Conservation (phyloP, 2,888 invertebrate species). For the Chaitophorus viminalis region DNA sequence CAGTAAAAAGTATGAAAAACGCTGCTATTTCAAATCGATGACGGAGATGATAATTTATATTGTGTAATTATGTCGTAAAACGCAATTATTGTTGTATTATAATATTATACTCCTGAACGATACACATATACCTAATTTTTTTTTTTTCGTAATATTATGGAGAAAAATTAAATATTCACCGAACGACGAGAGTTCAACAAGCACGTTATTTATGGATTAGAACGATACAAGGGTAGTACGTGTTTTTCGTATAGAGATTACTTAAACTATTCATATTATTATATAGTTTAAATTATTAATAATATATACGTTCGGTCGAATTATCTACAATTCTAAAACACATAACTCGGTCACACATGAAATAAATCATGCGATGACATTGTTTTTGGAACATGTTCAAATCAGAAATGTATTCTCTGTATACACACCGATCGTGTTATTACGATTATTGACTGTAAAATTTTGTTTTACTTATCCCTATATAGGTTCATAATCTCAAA, state of each 20-base stretch:
- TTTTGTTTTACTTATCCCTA: background rate
- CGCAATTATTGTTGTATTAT: background rate
- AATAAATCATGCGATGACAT: background rate
- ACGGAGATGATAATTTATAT: no score
- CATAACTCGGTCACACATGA: background rate
- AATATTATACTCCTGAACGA: background rate
- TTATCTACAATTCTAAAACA: background rate
- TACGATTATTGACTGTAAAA: background rate
- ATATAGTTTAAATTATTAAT: no score
- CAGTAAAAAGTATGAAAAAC: no score
- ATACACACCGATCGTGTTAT: background rate
- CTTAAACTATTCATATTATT: background rate
- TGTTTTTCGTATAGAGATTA: background rate
- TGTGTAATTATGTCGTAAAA: background rate
- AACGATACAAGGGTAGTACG: background rate
- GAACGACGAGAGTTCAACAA: background rate
- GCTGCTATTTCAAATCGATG: no score
- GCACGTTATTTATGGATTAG: background rate
- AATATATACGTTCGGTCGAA: background rate
- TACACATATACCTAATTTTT: no score
- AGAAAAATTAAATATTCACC: background rate
- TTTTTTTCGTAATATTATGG: no score
- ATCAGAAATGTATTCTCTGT: background rate
- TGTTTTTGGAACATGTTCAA: background rate
- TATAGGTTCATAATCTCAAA: background rate